Conservation (phyloP, 2,797 vertebrate genomes). For the Enteromius viviparus region DNA sequence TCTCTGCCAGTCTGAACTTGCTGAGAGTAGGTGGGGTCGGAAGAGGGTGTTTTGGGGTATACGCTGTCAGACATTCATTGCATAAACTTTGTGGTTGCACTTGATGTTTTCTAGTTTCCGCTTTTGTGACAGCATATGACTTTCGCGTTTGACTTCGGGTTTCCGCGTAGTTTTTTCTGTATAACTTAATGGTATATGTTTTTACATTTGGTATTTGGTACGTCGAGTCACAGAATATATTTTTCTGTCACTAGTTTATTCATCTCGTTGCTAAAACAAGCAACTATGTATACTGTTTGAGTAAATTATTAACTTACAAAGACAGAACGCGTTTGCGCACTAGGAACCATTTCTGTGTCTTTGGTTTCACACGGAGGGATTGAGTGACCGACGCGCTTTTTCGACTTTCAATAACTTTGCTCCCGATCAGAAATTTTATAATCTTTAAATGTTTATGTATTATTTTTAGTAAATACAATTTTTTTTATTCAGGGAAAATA, state of each 20-base stretch:
- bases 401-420: not conserved
- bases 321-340: too few relatives aligned
- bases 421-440: not conserved
- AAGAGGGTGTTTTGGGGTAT: not conserved
- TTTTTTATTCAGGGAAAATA: not conserved
- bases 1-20: not conserved
- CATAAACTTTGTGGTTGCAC: not conserved
- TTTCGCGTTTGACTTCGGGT: not conserved
- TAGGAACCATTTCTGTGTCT: not conserved
- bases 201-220: not conserved
- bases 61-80: not conserved
- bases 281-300: not conserved
- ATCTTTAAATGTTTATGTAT: not conserved
- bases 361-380: not conserved
- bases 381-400: not conserved
- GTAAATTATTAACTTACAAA: not conserved
- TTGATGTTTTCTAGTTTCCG: not conserved
- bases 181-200: not conserved
- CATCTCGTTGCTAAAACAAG: not conserved
- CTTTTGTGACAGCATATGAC: not conserved
- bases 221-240: not conserved
- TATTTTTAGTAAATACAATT: not conserved
- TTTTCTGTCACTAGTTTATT: not conserved
- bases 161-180: not conserved
- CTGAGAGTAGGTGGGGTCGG: conserved; percentile 29